A percentile compares a stretch with the other conserved stretches of the same genome.
Evolutionary conservation across 2,797 vertebrate genomes (phyloP).

Genomic region (Cottoperca gobio): DNA sequence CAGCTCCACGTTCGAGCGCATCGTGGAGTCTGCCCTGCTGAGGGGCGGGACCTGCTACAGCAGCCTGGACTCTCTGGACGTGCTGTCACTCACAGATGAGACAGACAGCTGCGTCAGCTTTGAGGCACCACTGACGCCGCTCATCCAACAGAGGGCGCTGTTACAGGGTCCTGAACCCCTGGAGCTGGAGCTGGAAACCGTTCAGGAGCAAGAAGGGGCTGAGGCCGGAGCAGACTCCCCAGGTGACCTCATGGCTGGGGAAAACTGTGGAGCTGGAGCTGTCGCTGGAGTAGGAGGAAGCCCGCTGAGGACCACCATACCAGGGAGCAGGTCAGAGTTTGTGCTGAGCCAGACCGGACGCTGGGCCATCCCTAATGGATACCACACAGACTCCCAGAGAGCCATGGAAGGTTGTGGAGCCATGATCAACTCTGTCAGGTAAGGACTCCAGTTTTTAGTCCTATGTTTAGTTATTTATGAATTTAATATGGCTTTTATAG

Average conservation of each 20-base stretch:
- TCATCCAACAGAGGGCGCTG: constrained; percentile 95
- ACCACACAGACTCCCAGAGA: constrained; percentile 84
- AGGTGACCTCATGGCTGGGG: constrained; percentile 71
- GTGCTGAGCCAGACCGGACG: constrained; percentile 91
- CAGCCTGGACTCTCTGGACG: constrained; percentile 95
- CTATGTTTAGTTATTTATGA: neutral
- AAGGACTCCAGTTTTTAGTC: constrained; percentile 33
- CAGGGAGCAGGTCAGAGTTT: constrained; percentile 95
- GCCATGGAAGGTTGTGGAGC: constrained; percentile 82
- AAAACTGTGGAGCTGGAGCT: constrained; percentile 58
- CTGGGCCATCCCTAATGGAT: constrained; percentile 91
- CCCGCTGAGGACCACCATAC: constrained; percentile 92
- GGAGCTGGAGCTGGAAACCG: constrained; percentile 87
- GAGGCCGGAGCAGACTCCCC: constrained; percentile 79
- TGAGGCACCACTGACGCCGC: constrained; percentile 94
- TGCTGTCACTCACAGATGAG: constrained; percentile 95
- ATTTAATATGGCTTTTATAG: too few relatives aligned
- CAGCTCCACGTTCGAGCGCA: constrained; percentile 96
- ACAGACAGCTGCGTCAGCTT: constrained; percentile 98
- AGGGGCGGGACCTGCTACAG: constrained; percentile 95
- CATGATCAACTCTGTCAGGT: constrained; percentile 93
- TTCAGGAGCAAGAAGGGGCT: constrained; percentile 85
- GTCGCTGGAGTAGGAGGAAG: constrained; percentile 84
- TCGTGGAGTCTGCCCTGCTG: constrained; percentile 95
- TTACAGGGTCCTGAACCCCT: constrained; percentile 89